Evolutionary conservation across 2,888 invertebrate genomes (phyloP), one percentile per base, ranked within the genome.

Genomic region (Andrena dorsata): DNA sequence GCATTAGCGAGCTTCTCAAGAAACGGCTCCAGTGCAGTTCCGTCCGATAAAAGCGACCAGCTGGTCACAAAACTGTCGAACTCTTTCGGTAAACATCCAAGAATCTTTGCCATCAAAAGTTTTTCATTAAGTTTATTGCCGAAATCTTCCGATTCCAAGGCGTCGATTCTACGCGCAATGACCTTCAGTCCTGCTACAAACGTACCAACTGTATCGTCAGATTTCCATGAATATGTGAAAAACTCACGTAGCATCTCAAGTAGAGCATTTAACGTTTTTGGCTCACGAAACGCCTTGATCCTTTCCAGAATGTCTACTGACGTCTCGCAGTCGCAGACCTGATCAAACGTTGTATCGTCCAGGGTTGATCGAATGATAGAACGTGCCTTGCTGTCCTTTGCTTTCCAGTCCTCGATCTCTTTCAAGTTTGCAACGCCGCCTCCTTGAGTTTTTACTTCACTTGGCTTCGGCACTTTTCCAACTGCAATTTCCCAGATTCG

Each of bases 81-180:
- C 1, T 49, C 49, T n/a, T 49, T 49, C 49, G n/a, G 49, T 49
- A 49, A n/a, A 49, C n/a, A 63, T 26, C 69, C 79, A 13, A 82
- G 64, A 41, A 76, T 80, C 51, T 83, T 83, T 47, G 80, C 76
- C 80, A 80, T 80, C 26, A 83, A 3, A 23, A 83, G 60, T 58
- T 76, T 83, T 65, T 83, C 60, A 65, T 73, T 83, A 28, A 83
- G 73, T 2, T 60, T 69, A 16, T 60, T 73, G 10, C 70, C 63
- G 32, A 83, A 83, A 66, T 83, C 71, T 1, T 81, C 81, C 7
- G 75, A 82, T 58, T 75, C 63, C 53, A 73, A 47, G 16, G 60
- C 66, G 73, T 81, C 65, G 30, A 77, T 81, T 69, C 60, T 64
- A 28, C 73, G 58, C 13, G 72, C 61, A 60, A 80, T 75, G 16